These are phyloP conservation scores for Nesospiza acunhae DNA, from an alignment of 2,113 vertebrate species.

Conservation along the genomic window DNA sequence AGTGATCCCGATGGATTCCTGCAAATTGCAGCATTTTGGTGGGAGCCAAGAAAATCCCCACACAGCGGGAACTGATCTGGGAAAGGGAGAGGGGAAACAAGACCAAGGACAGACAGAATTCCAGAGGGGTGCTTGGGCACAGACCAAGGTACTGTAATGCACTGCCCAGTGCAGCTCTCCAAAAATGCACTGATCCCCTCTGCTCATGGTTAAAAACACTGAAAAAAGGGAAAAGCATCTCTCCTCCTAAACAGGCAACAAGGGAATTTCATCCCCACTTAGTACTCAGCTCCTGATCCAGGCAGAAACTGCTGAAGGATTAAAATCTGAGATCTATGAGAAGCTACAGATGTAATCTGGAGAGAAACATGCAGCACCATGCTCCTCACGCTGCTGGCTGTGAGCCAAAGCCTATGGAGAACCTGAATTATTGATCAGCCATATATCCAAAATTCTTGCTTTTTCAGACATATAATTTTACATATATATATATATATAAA, in stretches of 20 bases:
- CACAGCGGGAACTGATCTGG: background rate
- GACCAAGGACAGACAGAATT: background rate
- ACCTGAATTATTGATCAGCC: background rate
- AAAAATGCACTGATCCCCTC: rapidly evolving
- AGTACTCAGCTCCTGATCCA: rapidly evolving
- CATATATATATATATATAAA: background rate
- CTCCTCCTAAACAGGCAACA: background rate
- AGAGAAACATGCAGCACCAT: background rate
- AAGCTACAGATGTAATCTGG: background rate
- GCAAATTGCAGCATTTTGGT: background rate
- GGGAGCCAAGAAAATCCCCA: background rate
- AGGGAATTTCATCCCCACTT: background rate
- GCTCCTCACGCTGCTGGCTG: rapidly evolving
- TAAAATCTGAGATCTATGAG: background rate
- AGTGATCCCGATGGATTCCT: rapidly evolving
- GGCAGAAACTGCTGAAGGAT: background rate
- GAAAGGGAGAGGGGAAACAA: background rate
- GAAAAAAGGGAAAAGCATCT: background rate
- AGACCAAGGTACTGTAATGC: background rate
- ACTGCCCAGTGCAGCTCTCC: background rate
- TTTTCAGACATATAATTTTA: background rate
- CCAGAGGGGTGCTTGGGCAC: background rate
- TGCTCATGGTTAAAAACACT: rapidly evolving
- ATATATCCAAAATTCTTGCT: background rate
- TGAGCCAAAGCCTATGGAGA: background rate